Percentiles rank a stretch among this genome's conserved stretches.
Evolutionary conservation across 2,113 vertebrate species (phyloP).

Genomic region (Fregetta grallaria): DNA sequence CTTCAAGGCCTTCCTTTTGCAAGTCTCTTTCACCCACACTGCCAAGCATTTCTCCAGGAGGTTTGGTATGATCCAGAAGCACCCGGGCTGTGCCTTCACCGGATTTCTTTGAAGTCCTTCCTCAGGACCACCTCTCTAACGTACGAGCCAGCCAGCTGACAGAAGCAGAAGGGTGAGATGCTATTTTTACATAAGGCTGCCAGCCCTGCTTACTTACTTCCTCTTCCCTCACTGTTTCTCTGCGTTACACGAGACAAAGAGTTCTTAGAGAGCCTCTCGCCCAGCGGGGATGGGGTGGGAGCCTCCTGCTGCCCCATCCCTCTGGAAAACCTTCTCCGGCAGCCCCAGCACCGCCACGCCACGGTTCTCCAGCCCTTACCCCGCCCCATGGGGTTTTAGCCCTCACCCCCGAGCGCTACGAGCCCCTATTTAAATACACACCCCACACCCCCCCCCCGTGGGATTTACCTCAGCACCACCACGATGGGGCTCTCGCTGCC

Average conservation of each 20-base stretch:
- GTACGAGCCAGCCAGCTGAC: not conserved
- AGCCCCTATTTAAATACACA: no score
- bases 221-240: not conserved
- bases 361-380: no score
- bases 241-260: accelerated
- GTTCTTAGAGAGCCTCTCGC: not conserved
- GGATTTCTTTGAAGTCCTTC: not conserved
- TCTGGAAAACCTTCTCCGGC: not conserved
- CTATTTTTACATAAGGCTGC: not conserved
- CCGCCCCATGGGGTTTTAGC: not conserved
- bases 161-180: accelerated
- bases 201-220: not conserved
- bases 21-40: accelerated
- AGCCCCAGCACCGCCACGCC: not conserved
- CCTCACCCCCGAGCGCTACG: no score
- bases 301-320: not conserved
- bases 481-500: constrained; percentile 98
- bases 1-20: not conserved
- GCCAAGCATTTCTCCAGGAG: accelerated
- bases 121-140: not conserved
- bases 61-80: accelerated
- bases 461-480: constrained; percentile 91
- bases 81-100: accelerated
- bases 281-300: not conserved
- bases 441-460: not conserved